Evolutionary conservation across 53 echinoderm and acorn worm genomes (phyloP).

Genomic region (Astropecten irregularis): DNA sequence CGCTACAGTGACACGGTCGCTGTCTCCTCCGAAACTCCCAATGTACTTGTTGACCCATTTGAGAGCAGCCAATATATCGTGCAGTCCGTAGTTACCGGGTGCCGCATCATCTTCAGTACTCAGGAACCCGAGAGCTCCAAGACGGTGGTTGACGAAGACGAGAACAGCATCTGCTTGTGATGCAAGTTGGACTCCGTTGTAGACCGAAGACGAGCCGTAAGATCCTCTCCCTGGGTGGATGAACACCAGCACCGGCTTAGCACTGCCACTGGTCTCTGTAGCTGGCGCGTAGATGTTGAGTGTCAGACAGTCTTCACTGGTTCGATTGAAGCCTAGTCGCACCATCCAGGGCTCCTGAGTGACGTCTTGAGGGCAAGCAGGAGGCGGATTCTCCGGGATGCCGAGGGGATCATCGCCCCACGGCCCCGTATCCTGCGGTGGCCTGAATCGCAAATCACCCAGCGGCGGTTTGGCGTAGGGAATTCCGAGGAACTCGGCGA

Average conservation of each 20-base stretch:
- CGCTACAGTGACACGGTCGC: conserved; percentile 56
- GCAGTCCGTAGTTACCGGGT: conserved; percentile 73
- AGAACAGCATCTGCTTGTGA: conserved; percentile 59
- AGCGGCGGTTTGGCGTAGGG: conserved; percentile 71
- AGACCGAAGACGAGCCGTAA: conserved; percentile 4
- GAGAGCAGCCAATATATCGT: conserved; percentile 62
- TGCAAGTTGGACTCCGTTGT: conserved; percentile 53
- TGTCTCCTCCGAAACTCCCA: conserved; percentile 72
- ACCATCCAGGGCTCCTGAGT: conserved; percentile 36
- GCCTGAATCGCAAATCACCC: conserved; percentile 56
- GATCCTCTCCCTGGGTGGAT: conserved; percentile 28
- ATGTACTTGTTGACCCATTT: conserved; percentile 73
- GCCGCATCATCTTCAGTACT: conserved; percentile 54
- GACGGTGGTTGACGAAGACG: conserved; percentile 70
- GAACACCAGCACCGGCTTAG: conserved; percentile 68
- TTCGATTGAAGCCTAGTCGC: conserved; percentile 23
- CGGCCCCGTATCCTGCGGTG: conserved; percentile 52
- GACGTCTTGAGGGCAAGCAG: conserved; percentile 38
- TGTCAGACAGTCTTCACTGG: conserved; percentile 70
- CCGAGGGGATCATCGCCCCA: conserved; percentile 57
- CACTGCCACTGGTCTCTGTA: not conserved
- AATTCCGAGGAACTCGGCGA: conserved; percentile 61
- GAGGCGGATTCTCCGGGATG: conserved; percentile 22
- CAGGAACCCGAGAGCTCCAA: conserved; percentile 78
- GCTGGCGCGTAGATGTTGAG: conserved; percentile 62